These are phyloP conservation scores for Andrena flavipes DNA, from an alignment of 2,888 invertebrate species.

Conservation along the genomic window DNA sequence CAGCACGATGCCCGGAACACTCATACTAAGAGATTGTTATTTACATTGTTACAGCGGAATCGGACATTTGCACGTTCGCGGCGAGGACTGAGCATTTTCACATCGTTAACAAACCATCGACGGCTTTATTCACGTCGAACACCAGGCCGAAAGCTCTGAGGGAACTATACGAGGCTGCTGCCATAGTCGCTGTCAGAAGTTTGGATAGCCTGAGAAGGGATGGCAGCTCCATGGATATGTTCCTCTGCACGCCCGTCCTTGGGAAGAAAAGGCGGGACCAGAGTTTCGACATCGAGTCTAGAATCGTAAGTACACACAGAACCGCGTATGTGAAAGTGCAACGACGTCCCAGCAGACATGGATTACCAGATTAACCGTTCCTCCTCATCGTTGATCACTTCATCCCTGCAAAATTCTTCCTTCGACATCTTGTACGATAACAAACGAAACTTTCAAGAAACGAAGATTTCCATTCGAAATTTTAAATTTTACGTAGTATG, in stretches of 20 bases:
- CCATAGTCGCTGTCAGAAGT: slow-evolving; percentile 88
- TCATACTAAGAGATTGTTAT: not conserved
- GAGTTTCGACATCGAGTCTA: slow-evolving; percentile 94
- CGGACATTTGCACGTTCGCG: slow-evolving; percentile 95
- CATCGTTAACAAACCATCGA: slow-evolving; percentile 89
- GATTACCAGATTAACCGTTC: slow-evolving; percentile 17
- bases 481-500: no score
- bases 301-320: slow-evolving; percentile 90
- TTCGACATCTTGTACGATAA: no score
- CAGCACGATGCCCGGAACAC: no score
- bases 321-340: slow-evolving; percentile 19
- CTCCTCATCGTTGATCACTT: not conserved
- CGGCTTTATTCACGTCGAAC: slow-evolving; percentile 91
- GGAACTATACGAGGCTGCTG: slow-evolving; percentile 92
- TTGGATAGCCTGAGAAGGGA: slow-evolving; percentile 89
- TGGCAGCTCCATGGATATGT: slow-evolving; percentile 88
- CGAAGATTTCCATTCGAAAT: no score
- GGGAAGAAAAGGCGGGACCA: slow-evolving; percentile 89
- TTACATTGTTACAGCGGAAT: slow-evolving; percentile 89
- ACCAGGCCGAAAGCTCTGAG: slow-evolving; percentile 91
- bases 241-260: slow-evolving; percentile 93
- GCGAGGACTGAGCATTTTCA: slow-evolving; percentile 91
- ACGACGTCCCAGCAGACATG: not conserved
- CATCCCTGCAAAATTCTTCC: not conserved
- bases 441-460: no score